These are phyloP conservation scores for Cybosia mesomella DNA, from an alignment of 2,888 invertebrate species.

Conservation along the genomic window DNA sequence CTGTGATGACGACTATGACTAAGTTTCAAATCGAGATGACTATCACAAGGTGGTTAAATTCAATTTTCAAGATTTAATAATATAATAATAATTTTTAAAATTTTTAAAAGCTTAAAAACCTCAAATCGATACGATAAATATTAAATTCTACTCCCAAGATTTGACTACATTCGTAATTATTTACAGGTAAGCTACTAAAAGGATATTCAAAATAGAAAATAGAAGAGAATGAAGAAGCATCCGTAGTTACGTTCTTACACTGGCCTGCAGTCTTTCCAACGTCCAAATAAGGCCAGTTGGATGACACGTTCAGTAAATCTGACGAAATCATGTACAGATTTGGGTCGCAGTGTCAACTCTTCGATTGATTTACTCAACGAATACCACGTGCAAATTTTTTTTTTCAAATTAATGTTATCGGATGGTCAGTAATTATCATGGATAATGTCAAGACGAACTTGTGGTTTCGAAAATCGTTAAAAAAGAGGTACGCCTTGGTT, in stretches of 20 bases:
- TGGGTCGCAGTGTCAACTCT: constrained; percentile 44
- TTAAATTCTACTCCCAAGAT: no score
- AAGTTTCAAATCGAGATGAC: no score
- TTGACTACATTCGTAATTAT: no score
- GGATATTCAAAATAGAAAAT: not conserved
- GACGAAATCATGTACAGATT: constrained; percentile 56
- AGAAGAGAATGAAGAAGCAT: not conserved
- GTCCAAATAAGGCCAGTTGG: constrained; percentile 37
- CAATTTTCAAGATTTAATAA: no score
- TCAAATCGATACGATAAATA: not conserved
- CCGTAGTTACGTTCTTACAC: constrained; percentile 18
- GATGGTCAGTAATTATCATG: constrained; percentile 43
- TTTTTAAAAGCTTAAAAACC: no score
- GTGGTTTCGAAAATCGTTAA: constrained; percentile 44
- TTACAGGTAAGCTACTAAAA: no score
- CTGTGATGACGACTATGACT: no score
- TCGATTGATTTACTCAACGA: constrained; percentile 44
- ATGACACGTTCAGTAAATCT: constrained; percentile 51
- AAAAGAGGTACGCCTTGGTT: constrained; percentile 48
- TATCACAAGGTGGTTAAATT: no score
- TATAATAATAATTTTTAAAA: no score
- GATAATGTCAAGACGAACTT: constrained; percentile 66
- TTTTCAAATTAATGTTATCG: constrained; percentile 53
- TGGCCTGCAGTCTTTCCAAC: constrained; percentile 32
- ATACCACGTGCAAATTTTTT: constrained; percentile 40